Percentiles rank a stretch among this genome's conserved stretches.
Conservation (phyloP, 2,797 vertebrate species). For the Garrulus glandarius region DNA sequence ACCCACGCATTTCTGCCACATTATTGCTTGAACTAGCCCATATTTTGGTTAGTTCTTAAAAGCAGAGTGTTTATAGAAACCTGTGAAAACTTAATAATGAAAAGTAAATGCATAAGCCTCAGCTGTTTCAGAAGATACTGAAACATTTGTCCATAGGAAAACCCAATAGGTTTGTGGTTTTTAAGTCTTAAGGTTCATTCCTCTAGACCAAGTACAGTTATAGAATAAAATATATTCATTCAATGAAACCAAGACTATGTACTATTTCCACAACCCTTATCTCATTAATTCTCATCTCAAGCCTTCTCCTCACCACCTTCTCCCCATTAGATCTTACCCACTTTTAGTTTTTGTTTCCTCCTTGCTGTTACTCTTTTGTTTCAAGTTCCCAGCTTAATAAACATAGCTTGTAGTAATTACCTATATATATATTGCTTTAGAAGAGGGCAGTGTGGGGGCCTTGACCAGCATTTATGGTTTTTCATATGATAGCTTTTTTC, state of each 20-base stretch:
- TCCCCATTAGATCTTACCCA: background rate
- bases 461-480: background rate
- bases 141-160: background rate
- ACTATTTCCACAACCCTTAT: conserved; percentile 76
- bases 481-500: background rate
- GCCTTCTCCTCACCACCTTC: conserved; percentile 26
- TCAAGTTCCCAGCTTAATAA: background rate
- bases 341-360: background rate
- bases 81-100: background rate
- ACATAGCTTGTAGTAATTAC: background rate
- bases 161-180: background rate
- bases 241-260: conserved; percentile 80
- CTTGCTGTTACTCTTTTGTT: background rate
- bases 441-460: background rate
- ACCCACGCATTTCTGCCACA: background rate
- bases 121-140: background rate
- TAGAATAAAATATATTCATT: conserved; percentile 71
- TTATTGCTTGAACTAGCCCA: background rate
- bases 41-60: background rate
- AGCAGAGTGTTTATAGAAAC: background rate
- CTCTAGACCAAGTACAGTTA: background rate
- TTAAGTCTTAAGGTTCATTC: background rate
- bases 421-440: background rate
- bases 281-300: conserved; percentile 69
- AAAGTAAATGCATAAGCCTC: background rate